A percentile compares a stretch with the other conserved stretches of the same genome.
phyloP scores from a whole-genome alignment of 2,113 vertebrate genomes.

The Catharus fuscescens region DNA sequence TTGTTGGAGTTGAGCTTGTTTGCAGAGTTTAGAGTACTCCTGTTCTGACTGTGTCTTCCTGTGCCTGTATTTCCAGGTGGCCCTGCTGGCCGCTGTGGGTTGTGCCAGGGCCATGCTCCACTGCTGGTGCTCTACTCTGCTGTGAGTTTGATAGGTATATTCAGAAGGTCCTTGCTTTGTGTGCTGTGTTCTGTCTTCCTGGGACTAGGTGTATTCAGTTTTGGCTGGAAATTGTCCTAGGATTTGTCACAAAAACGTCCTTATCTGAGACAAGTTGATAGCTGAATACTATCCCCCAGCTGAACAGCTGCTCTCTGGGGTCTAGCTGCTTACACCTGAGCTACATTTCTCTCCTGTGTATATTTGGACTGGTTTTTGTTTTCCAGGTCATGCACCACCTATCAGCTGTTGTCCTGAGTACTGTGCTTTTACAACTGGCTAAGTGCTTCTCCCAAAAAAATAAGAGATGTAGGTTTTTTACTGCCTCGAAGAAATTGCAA shows the following conservation, averaged over 20 bases:
- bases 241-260: background rate
- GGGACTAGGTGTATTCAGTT: background rate
- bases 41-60: background rate
- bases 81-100: rapidly evolving
- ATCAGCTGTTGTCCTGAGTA: background rate
- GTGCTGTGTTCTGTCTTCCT: background rate
- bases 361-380: rapidly evolving
- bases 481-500: background rate
- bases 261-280: background rate
- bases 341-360: background rate
- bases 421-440: background rate
- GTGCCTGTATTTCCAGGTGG: background rate
- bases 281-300: rapidly evolving
- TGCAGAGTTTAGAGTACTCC: background rate
- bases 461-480: background rate
- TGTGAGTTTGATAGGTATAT: background rate
- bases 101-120: rapidly evolving
- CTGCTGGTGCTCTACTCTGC: background rate
- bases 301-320: background rate
- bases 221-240: background rate
- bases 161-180: background rate
- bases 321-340: background rate
- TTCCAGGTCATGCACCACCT: background rate
- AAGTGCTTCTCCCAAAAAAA: background rate
- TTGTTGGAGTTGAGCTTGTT: background rate